Evolutionary conservation across 2,113 vertebrate genomes (phyloP), one percentile per base, ranked within the genome.

Genomic region (Condylura cristata): DNA sequence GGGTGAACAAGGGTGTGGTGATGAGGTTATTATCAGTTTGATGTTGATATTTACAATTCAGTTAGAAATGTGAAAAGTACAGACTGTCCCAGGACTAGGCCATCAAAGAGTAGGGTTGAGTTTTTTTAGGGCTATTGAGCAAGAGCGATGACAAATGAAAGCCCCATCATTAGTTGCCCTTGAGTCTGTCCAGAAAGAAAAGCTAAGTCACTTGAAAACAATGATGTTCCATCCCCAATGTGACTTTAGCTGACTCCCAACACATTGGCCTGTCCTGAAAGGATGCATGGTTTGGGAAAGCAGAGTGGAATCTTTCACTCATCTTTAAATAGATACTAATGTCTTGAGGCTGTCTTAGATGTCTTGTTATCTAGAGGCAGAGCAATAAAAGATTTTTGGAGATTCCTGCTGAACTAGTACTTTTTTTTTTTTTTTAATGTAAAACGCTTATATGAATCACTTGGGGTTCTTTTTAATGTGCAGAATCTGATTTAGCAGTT

Each of bases 91-190:
- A 46, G 71, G 65, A 58, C 83, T 85, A 58, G 37, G n/a, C 30
- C 39, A 14, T 93, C 60, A 72, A 85, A 30, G 65, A 86, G 44
- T 37, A 34, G 14, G 79, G 60, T 7, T 80, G 53, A 83, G 51
- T 93, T 79, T 53, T 53, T 90, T 80, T 10, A 63, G 61, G 30
- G n/a, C 65, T 96, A 84, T 95, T 96, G 91, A 94, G 94, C 89
- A 97, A 96, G 91, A 93, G n/a, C 12, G 39, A 83, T 92, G 89
- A 96, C 68, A 90, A 86, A 37, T 85, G 48, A 79, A 85, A 80
- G 63, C 34, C 48, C 61, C 0, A 0, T 51, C n/a, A 80, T 65
- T 75, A 60, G 60, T 76, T 95, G 80, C 51, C n/a, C 44, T 81
- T 71, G 74, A 94, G 68, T 78, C 48, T 91, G n/a, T 87, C 70